These are phyloP conservation scores for Paralvinella palmiformis DNA, from an alignment of 1,140 invertebrate genomes.

Conservation along the genomic window DNA sequence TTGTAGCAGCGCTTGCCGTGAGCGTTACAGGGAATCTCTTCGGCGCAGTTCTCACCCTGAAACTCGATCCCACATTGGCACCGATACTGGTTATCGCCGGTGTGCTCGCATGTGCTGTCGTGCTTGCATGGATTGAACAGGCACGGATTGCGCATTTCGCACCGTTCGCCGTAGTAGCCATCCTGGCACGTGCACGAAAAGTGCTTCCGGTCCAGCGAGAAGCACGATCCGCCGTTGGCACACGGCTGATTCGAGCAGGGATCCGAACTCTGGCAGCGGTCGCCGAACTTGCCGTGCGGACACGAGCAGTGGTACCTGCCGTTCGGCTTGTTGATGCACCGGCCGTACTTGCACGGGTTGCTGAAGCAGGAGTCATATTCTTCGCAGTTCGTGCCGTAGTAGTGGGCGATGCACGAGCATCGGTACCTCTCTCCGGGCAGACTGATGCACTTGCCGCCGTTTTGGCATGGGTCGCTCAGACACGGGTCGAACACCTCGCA, in stretches of 20 bases:
- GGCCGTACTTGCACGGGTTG: slow-evolving; percentile 8
- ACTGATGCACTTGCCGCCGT: slow-evolving; percentile 4
- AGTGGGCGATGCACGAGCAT: slow-evolving; percentile 10
- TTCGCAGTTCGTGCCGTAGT: slow-evolving; percentile 14
- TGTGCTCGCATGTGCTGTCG: background rate
- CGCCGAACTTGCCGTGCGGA: slow-evolving; percentile 9
- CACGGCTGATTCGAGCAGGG: slow-evolving; percentile 17
- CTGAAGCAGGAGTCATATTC: slow-evolving; percentile 10
- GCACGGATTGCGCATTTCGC: slow-evolving; percentile 16
- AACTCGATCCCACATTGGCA: slow-evolving; percentile 9
- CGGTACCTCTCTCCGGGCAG: background rate
- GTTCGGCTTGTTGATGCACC: slow-evolving; percentile 1
- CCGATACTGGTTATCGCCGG: background rate
- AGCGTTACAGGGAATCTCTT: slow-evolving; percentile 15
- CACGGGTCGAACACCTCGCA: slow-evolving; percentile 16
- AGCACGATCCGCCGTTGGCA: slow-evolving; percentile 7
- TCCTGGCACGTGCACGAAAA: slow-evolving; percentile 13
- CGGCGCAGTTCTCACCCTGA: slow-evolving; percentile 13
- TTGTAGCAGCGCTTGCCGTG: slow-evolving; percentile 17
- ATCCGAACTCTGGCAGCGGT: slow-evolving; percentile 6
- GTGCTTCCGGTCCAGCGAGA: background rate
- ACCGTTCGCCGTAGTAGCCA: slow-evolving; percentile 11
- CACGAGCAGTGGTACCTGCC: slow-evolving; percentile 12
- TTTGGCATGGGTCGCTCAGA: slow-evolving; percentile 8
- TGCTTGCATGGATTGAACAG: background rate